Conservation (phyloP, 2,797 vertebrate species). For the Syngnathus rostellatus region DNA sequence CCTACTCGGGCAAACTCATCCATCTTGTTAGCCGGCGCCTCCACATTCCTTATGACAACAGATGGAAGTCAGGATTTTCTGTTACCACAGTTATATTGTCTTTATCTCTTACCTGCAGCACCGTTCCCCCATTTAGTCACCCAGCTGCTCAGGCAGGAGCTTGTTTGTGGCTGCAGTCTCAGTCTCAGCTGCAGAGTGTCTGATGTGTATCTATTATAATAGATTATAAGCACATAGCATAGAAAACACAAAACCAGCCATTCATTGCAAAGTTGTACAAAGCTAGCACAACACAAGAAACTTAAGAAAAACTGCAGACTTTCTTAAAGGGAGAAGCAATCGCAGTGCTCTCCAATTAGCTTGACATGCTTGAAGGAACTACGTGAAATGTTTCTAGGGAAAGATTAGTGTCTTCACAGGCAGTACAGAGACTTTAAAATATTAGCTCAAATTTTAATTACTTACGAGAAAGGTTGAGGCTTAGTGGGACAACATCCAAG, state of each 20-base stretch:
- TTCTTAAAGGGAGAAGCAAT: slow-evolving; percentile 17
- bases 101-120: slow-evolving; percentile 22
- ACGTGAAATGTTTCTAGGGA: slow-evolving; percentile 19
- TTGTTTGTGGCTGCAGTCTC: slow-evolving; percentile 17
- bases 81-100: slow-evolving; percentile 13
- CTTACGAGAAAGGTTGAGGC: not conserved
- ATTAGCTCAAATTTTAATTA: slow-evolving; percentile 1
- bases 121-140: slow-evolving; percentile 9
- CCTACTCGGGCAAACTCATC: slow-evolving; percentile 40
- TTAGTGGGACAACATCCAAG: not conserved
- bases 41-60: slow-evolving; percentile 27
- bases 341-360: slow-evolving; percentile 20
- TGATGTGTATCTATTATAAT: slow-evolving; percentile 2
- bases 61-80: slow-evolving; percentile 27
- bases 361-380: slow-evolving; percentile 15
- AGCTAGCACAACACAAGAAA: slow-evolving; percentile 17
- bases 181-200: slow-evolving; percentile 12
- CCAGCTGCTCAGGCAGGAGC: slow-evolving; percentile 9
- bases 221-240: not conserved
- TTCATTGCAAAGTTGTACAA: slow-evolving; percentile 5
- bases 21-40: slow-evolving; percentile 41
- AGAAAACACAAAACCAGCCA: slow-evolving; percentile 6
- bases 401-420: slow-evolving; percentile 17
- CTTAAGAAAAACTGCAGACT: slow-evolving; percentile 11
- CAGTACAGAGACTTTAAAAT: slow-evolving; percentile 6